A percentile compares a stretch with the other conserved stretches of the same genome.
Conservation (phyloP, 2,888 invertebrate genomes). For the Cartodere bifasciata region DNA sequence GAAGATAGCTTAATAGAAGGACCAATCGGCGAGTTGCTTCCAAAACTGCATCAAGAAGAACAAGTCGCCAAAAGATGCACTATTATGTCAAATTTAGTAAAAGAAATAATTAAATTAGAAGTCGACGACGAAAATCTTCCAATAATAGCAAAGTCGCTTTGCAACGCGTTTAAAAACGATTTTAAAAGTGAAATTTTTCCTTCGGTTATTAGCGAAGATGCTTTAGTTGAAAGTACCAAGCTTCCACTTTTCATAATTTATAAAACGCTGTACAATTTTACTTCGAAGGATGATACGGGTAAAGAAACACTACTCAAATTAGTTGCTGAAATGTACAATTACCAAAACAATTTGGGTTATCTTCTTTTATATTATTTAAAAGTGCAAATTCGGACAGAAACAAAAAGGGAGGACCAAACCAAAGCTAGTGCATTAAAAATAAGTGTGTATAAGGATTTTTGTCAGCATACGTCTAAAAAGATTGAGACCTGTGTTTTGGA, state of each 20-base stretch:
- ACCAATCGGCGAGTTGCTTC: slow-evolving; percentile 42
- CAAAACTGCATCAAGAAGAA: slow-evolving; percentile 44
- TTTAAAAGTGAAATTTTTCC: slow-evolving; percentile 37
- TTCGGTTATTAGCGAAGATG: slow-evolving; percentile 46
- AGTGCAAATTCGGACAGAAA: slow-evolving; percentile 50
- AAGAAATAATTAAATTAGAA: slow-evolving; percentile 46
- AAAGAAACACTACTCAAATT: slow-evolving; percentile 63
- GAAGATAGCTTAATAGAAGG: slow-evolving; percentile 38
- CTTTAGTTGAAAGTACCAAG: slow-evolving; percentile 63
- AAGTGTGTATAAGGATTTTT: slow-evolving; percentile 79
- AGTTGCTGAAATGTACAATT: slow-evolving; percentile 65
- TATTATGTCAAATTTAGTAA: slow-evolving; percentile 34
- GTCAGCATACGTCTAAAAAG: slow-evolving; percentile 58
- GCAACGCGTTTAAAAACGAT: slow-evolving; percentile 40
- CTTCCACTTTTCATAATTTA: slow-evolving; percentile 76
- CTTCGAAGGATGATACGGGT: slow-evolving; percentile 58
- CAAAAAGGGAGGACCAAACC: slow-evolving; percentile 36
- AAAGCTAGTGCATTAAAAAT: slow-evolving; percentile 58
- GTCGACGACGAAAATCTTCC: slow-evolving; percentile 47
- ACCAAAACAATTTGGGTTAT: slow-evolving; percentile 68
- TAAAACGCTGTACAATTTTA: slow-evolving; percentile 61
- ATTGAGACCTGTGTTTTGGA: slow-evolving; percentile 59
- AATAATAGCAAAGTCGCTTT: slow-evolving; percentile 45
- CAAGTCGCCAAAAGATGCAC: slow-evolving; percentile 48
- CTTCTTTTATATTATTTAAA: slow-evolving; percentile 81